Percentiles rank a stretch among this genome's conserved stretches.
Conservation (phyloP, 2,113 vertebrate genomes). For the Psittacula cyanocephala region DNA sequence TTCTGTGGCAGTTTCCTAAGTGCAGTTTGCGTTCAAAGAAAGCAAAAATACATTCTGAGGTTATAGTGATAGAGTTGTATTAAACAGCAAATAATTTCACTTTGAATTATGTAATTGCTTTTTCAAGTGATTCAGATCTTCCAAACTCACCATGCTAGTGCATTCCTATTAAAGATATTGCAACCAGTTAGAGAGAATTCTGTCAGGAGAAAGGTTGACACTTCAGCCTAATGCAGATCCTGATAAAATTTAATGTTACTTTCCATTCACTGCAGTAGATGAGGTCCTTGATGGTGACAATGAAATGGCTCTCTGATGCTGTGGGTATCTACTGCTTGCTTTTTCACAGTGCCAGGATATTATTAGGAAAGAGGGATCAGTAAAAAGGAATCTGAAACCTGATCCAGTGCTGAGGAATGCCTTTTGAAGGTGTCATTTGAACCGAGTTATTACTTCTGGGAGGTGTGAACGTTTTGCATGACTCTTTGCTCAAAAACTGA, state of each 20-base stretch:
- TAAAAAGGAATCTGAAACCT: constrained; percentile 53
- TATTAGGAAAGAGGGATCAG: constrained; percentile 48
- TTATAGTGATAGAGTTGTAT: not conserved
- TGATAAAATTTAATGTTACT: not conserved
- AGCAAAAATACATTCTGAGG: not conserved
- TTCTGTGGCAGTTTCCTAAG: not conserved
- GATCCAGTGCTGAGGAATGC: constrained; percentile 48
- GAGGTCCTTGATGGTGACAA: not conserved
- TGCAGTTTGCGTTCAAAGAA: not conserved
- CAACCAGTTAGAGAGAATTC: not conserved
- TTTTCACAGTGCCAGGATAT: constrained; percentile 15
- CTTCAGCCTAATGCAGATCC: not conserved
- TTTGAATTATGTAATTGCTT: not conserved
- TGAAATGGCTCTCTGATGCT: not conserved
- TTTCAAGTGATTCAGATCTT: not conserved
- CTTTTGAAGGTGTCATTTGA: constrained; percentile 39
- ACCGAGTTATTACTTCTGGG: constrained; percentile 11
- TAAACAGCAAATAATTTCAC: not conserved
- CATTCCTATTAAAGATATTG: not conserved
- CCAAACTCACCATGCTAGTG: not conserved
- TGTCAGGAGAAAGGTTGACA: not conserved
- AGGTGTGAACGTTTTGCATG: not conserved
- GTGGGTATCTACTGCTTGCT: not conserved
- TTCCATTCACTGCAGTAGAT: not conserved
- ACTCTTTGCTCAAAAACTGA: constrained; percentile 21